phyloP scores from a whole-genome alignment of 2,113 vertebrate species.

The Probosciger aterrimus region DNA sequence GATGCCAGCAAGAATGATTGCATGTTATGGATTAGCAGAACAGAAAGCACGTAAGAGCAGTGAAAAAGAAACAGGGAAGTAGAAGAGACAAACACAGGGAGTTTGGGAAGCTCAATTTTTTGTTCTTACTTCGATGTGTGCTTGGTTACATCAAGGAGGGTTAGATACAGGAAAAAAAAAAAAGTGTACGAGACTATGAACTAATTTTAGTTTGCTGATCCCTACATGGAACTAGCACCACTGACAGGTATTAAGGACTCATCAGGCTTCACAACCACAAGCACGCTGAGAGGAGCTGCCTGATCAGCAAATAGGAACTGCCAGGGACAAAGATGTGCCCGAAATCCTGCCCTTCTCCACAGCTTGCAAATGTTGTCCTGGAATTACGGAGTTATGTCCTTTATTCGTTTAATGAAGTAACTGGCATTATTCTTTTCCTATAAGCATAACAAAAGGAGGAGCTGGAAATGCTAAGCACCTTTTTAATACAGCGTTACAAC shows the following conservation, averaged over 20 bases:
- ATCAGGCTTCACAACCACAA: background rate
- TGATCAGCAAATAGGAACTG: constrained; percentile 14
- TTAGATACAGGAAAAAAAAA: background rate
- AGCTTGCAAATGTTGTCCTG: background rate
- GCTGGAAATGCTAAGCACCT: background rate
- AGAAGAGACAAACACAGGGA: background rate
- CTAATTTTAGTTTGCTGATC: constrained; percentile 50
- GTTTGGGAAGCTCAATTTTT: background rate
- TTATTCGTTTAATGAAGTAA: background rate
- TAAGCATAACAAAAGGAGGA: background rate
- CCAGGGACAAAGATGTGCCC: background rate
- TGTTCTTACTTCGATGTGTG: background rate
- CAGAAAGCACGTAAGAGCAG: background rate
- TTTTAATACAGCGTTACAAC: background rate
- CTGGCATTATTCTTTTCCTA: background rate
- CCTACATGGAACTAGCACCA: background rate
- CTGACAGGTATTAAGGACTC: constrained; percentile 33
- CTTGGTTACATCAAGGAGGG: background rate
- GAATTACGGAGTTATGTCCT: background rate
- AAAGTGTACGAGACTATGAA: background rate
- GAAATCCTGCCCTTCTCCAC: background rate
- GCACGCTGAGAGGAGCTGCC: background rate
- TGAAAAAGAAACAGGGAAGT: background rate
- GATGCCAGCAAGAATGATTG: background rate
- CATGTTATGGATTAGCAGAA: background rate